A percentile compares a stretch with the other conserved stretches of the same genome.
phyloP scores from a whole-genome alignment of 2,888 invertebrate genomes.

The Gortyna flavago region DNA sequence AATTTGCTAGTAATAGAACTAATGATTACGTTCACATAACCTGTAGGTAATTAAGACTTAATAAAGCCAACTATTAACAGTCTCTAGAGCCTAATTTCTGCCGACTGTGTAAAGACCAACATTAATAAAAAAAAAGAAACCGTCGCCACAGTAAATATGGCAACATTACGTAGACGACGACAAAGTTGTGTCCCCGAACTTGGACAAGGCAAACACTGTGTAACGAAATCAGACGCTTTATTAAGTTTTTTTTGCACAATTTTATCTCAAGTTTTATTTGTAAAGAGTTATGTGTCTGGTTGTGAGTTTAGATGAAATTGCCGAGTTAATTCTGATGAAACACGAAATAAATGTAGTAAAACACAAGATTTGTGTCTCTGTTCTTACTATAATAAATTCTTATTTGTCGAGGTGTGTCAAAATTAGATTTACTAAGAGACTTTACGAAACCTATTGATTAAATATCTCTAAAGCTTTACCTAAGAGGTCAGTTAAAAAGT shows the following conservation, averaged over 20 bases:
- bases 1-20: not conserved
- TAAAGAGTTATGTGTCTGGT: constrained; percentile 46
- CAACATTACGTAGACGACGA: constrained; percentile 14
- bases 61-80: constrained; percentile 1
- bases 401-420: not conserved
- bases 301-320: constrained; percentile 16
- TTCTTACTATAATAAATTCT: constrained; percentile 4
- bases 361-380: not conserved
- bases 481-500: not conserved
- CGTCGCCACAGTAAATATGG: constrained; percentile 15
- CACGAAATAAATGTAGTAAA: constrained; percentile 5
- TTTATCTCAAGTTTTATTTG: constrained; percentile 48
- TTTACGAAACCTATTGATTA: constrained; percentile 24
- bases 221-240: constrained; percentile 47
- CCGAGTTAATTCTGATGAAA: constrained; percentile 40
- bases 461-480: not conserved
- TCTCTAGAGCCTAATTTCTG: constrained; percentile 29
- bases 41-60: constrained; percentile 4
- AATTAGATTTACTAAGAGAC: constrained; percentile 8
- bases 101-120: constrained; percentile 18
- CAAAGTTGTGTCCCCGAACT: constrained; percentile 38
- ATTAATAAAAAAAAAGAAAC: constrained; percentile 33
- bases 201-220: constrained; percentile 51
- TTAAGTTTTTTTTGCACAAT: constrained; percentile 53
- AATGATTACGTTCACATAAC: constrained; percentile 4